Percentiles rank a stretch among this genome's conserved stretches.
These are phyloP conservation scores for Oxyteleia sp. DNA, from an alignment of 2,888 invertebrate species.

Conservation along the genomic window DNA sequence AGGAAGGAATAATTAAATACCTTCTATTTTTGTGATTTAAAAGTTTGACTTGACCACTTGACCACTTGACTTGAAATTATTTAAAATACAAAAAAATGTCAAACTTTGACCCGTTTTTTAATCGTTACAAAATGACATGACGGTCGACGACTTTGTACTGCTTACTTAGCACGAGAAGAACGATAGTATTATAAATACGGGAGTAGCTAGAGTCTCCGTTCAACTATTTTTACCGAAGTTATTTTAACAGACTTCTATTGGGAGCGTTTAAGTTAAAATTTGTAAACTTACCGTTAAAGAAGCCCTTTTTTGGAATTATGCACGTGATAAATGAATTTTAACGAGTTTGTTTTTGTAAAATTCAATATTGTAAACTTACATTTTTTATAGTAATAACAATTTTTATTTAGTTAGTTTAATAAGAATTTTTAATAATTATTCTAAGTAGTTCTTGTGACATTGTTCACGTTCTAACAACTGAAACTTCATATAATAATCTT, in stretches of 20 bases:
- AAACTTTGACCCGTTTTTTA: slow-evolving; percentile 30
- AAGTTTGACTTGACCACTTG: too few species aligned
- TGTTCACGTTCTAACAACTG: too few species aligned
- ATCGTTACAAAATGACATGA: slow-evolving; percentile 20
- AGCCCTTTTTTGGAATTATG: slow-evolving; percentile 13
- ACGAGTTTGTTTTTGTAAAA: not conserved
- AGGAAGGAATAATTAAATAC: too few species aligned
- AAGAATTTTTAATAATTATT: too few species aligned
- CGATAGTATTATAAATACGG: slow-evolving; percentile 54
- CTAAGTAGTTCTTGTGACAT: too few species aligned
- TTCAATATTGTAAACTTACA: too few species aligned
- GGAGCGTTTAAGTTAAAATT: slow-evolving; percentile 28
- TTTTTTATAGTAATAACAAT: too few species aligned
- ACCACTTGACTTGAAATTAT: too few species aligned
- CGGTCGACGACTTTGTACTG: slow-evolving; percentile 50
- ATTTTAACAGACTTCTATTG: slow-evolving; percentile 40
- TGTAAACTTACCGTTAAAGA: slow-evolving; percentile 12
- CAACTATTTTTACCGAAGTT: slow-evolving; percentile 58
- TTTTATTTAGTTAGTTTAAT: too few species aligned
- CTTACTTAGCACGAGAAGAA: slow-evolving; percentile 17
- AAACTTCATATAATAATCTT: too few species aligned
- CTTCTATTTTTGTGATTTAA: too few species aligned
- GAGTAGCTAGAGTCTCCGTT: slow-evolving; percentile 42
- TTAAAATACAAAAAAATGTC: slow-evolving; percentile 31
- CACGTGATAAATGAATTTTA: too few species aligned